Conservation (phyloP, 2,888 invertebrate species). For the Eupithecia pulchellata region DNA sequence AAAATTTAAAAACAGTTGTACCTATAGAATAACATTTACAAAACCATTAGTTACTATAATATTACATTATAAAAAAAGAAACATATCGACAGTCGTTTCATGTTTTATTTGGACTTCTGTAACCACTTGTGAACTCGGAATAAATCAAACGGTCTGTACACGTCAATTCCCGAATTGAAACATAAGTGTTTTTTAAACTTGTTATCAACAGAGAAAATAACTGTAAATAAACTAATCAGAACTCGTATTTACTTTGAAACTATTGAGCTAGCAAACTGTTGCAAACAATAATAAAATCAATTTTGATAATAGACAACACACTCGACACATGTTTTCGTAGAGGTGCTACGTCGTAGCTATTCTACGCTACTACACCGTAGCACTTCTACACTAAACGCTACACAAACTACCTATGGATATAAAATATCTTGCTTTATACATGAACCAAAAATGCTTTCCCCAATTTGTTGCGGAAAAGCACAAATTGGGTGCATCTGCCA, state of each 20-base stretch:
- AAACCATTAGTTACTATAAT: too few relatives aligned
- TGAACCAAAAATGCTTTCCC: constrained; percentile 17
- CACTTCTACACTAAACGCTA: background rate
- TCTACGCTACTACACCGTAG: background rate
- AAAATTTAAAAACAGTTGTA: background rate
- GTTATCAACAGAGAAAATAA: background rate
- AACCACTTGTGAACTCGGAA: background rate
- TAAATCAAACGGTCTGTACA: too few relatives aligned
- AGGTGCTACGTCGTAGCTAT: constrained; percentile 41
- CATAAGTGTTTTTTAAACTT: too few relatives aligned
- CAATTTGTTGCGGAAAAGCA: constrained; percentile 21
- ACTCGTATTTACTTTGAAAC: too few relatives aligned
- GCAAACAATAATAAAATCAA: too few relatives aligned
- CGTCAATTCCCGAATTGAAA: too few relatives aligned
- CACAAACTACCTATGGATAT: background rate
- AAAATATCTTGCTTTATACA: constrained; percentile 15
- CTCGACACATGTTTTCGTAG: constrained; percentile 31
- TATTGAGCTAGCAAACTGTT: too few relatives aligned
- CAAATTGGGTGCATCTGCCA: constrained; percentile 33
- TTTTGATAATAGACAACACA: too few relatives aligned
- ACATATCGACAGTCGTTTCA: too few relatives aligned
- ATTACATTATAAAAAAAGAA: too few relatives aligned
- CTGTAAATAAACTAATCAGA: too few relatives aligned
- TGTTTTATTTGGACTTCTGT: background rate
- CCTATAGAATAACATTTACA: constrained; percentile 28